phyloP scores from a whole-genome alignment of 2,113 vertebrate species.

The Grantiella picta region DNA sequence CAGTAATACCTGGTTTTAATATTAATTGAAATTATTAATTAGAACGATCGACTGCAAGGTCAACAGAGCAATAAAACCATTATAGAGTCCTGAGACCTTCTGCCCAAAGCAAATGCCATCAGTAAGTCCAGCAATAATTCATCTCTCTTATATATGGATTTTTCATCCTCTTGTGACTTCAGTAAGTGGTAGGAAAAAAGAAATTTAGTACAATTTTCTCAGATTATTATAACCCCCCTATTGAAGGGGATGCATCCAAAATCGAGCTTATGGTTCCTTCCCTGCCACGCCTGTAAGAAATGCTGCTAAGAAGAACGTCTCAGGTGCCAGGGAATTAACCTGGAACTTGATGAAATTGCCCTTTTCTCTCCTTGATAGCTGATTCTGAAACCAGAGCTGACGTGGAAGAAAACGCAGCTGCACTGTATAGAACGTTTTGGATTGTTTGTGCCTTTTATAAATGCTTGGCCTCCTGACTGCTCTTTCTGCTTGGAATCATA shows the following conservation, averaged over 20 bases:
- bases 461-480: neutral
- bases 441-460: neutral
- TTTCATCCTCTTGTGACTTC: neutral
- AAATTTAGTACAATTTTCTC: neutral
- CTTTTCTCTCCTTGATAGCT: neutral
- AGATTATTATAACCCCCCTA: neutral
- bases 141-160: neutral
- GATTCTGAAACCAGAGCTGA: neutral
- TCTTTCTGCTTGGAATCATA: neutral
- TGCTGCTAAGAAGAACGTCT: neutral
- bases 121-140: neutral
- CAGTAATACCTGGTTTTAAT: constrained; percentile 30
- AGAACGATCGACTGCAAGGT: neutral
- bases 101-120: neutral
- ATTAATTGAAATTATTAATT: constrained; percentile 44
- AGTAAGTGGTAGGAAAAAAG: neutral
- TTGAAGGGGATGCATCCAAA: too few species aligned
- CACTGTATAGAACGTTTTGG: neutral
- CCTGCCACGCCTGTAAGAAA: neutral
- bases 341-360: neutral
- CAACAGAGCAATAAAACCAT: constrained; percentile 16
- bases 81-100: neutral
- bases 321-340: neutral
- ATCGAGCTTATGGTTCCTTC: neutral
- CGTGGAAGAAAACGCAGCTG: accelerated